Base-by-base conservation (phyloP, 2,113 vertebrate genomes). In the Cepphus grylle region DNA sequence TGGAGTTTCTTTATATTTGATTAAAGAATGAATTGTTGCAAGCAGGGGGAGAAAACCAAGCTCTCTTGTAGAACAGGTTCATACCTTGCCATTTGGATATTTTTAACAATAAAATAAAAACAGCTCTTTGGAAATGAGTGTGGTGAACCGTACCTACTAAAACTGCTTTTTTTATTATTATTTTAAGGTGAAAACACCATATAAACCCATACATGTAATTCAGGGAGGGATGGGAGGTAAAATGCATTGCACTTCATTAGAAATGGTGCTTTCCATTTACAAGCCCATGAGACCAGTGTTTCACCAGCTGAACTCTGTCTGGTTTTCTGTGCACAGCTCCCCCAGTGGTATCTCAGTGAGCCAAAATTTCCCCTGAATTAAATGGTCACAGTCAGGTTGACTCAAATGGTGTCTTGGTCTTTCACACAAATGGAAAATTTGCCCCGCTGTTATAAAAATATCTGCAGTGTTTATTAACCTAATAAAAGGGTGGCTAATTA, bases 391-490 rank as follows among this genome's bases (percentile, higher is more conserved):
- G 27, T 69, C 82, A 69, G 52, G 49, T 76, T 65, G 52, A 56
- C 49, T 94, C 73, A 61, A 76, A 61, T 25, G 15, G 15, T 76
- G 42, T 77, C 81, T 85, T 70, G 65, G n/a, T 82, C 78, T 89
- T 87, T 73, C 72, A 45, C n/a, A 70, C 22, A 94, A 91, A 58
- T 15, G 62, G 27, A 82, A 65, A 15, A 38, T 89, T 76, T 91
- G 22, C 29, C 49, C 15, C 0, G 0, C 52, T 79, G 25, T 47
- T 89, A 77, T 43, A 85, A 91, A 95, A 91, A 80, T 88, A 83
- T 52, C 74, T 88, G 42, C 71, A 71, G 25, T 94, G 49, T 93
- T 96, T 95, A 88, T 76, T 94, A 95, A 91, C 93, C 73, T 72
- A 91, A 59, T 94, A 89, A 86, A 93, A 86, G 18, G 34, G 20